A percentile compares a stretch with the other conserved stretches of the same genome.
Conservation (phyloP, 2,888 invertebrate genomes). For the Apodemia mormo region DNA sequence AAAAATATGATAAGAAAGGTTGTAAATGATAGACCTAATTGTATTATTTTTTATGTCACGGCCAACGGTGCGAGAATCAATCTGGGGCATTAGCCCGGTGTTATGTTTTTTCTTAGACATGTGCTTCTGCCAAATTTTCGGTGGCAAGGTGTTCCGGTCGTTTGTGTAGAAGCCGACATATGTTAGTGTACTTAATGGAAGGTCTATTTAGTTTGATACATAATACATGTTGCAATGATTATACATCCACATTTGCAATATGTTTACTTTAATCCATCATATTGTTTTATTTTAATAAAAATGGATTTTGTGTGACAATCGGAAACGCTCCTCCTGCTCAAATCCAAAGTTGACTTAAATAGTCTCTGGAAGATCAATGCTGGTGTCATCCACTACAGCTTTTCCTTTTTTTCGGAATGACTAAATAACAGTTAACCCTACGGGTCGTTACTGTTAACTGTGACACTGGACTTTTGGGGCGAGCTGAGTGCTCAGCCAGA, state of each 20-base stretch:
- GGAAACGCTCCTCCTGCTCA: too few relatives aligned
- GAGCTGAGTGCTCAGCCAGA: too few relatives aligned
- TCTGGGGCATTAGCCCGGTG: constrained; percentile 69
- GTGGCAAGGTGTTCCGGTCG: constrained; percentile 57
- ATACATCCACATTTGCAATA: neutral
- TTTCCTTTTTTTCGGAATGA: too few relatives aligned
- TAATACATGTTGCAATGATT: constrained; percentile 7
- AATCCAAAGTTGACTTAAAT: too few relatives aligned
- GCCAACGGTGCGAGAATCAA: constrained; percentile 42
- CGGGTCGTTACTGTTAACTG: too few relatives aligned
- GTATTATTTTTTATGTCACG: constrained; percentile 17
- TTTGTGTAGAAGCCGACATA: constrained; percentile 27
- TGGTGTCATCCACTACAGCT: too few relatives aligned
- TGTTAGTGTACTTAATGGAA: constrained; percentile 35
- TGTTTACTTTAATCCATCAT: neutral
- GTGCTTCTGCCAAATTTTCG: constrained; percentile 75
- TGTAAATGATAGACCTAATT: constrained; percentile 6
- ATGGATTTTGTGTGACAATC: too few relatives aligned
- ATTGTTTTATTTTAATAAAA: neutral
- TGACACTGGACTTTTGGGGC: too few relatives aligned
- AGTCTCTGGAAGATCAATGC: neutral
- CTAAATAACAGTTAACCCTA: too few relatives aligned
- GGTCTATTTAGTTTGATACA: constrained; percentile 22
- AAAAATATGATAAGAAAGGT: constrained; percentile 4
- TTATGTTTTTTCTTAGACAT: constrained; percentile 72